phyloP scores from a whole-genome alignment of 2,888 invertebrate species.

The Agrilus biguttatus region DNA sequence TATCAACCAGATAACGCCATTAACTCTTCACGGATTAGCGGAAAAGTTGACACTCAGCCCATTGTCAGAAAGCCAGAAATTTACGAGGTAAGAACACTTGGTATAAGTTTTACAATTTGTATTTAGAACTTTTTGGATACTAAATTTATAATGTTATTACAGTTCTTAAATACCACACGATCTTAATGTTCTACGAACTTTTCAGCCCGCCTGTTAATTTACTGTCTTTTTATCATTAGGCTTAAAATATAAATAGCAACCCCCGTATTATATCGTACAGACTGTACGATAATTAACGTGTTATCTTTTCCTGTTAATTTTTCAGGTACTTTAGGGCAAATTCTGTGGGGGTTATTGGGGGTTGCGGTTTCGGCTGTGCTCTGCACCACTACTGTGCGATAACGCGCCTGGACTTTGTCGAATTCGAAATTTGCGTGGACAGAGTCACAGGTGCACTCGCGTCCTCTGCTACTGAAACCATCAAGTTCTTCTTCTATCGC shows the following conservation, averaged over 20 bases:
- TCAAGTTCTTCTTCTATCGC: too few species aligned
- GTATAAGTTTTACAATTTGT: too few species aligned
- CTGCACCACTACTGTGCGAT: constrained; percentile 80
- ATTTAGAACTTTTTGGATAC: too few species aligned
- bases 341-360: constrained; percentile 46
- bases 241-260: too few species aligned
- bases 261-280: too few species aligned
- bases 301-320: constrained; percentile 10
- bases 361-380: constrained; percentile 62
- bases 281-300: too few species aligned
- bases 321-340: constrained; percentile 64
- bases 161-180: too few species aligned
- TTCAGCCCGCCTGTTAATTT: too few species aligned
- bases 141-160: too few species aligned
- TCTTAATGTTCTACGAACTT: too few species aligned
- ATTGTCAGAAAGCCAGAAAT: constrained; percentile 51
- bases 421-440: constrained; percentile 67
- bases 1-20: constrained; percentile 61
- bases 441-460: constrained; percentile 65
- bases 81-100: constrained; percentile 55
- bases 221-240: too few species aligned
- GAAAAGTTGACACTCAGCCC: constrained; percentile 59
- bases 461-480: constrained; percentile 27
- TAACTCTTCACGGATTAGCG: constrained; percentile 63
- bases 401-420: constrained; percentile 64